Percentiles rank a stretch among this genome's conserved stretches.
Evolutionary conservation across 2,888 invertebrate genomes (phyloP).

Genomic region (Trachelus tabidus): DNA sequence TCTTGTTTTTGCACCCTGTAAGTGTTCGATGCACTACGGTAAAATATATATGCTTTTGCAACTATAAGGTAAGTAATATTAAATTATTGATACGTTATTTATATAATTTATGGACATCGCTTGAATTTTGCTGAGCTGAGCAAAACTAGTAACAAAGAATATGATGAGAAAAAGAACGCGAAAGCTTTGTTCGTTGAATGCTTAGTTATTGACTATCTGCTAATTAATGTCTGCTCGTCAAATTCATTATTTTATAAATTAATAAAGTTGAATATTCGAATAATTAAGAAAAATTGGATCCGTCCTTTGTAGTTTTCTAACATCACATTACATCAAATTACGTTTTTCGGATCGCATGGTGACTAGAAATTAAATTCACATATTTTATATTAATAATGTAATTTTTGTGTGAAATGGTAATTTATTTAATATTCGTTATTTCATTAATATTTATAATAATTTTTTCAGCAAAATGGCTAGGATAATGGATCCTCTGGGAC

Average conservation of each 20-base stretch:
- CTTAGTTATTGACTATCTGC: background rate
- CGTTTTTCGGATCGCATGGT: background rate
- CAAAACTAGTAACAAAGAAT: background rate
- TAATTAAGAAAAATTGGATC: background rate
- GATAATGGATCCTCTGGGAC: constrained; percentile 37
- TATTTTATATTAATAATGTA: background rate
- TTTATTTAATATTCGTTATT: background rate
- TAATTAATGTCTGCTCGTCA: background rate
- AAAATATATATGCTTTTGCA: background rate
- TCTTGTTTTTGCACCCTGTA: background rate
- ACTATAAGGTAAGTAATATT: background rate
- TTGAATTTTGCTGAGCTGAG: background rate
- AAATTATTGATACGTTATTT: background rate
- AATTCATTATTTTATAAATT: background rate
- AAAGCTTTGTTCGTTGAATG: background rate
- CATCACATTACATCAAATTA: background rate
- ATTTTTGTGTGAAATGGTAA: background rate
- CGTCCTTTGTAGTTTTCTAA: background rate
- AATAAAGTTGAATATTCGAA: background rate
- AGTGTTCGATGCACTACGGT: background rate
- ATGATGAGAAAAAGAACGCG: background rate
- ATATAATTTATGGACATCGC: background rate
- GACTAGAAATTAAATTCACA: background rate
- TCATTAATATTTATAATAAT: background rate
- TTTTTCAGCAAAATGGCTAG: background rate